These are phyloP conservation scores for Drosophila ogumai DNA, from an alignment of 1,140 invertebrate genomes.

Conservation along the genomic window DNA sequence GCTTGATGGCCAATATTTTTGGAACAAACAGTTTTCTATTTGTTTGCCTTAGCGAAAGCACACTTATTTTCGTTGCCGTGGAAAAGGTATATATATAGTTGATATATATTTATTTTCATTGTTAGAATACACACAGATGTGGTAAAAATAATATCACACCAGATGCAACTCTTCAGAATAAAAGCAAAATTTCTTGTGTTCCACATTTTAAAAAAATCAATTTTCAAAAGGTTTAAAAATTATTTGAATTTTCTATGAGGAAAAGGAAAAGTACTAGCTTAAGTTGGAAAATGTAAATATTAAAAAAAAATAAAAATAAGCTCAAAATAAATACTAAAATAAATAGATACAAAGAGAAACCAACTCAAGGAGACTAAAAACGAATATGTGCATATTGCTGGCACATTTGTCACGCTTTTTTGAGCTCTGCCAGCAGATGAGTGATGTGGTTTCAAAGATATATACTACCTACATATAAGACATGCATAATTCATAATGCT, in stretches of 20 bases:
- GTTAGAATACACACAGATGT: not conserved
- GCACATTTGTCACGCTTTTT: constrained; percentile 2
- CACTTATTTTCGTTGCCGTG: constrained; percentile 20
- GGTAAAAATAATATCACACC: not conserved
- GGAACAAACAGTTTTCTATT: not conserved
- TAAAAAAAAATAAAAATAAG: too few species aligned
- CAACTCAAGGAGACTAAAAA: constrained; percentile 1
- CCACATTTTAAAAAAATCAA: not conserved
- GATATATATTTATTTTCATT: constrained; percentile 19
- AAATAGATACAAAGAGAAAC: not conserved
- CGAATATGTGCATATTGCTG: not conserved
- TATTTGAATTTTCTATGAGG: not conserved
- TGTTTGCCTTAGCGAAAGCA: constrained; percentile 7
- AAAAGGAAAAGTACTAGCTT: too few species aligned
- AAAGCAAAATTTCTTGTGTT: not conserved
- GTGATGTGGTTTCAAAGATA: constrained; percentile 26
- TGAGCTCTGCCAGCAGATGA: constrained; percentile 23
- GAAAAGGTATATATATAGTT: constrained; percentile 9
- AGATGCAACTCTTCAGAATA: constrained; percentile 5
- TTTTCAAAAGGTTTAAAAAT: not conserved
- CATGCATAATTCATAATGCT: constrained; percentile 22
- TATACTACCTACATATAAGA: constrained; percentile 1
- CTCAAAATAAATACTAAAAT: not conserved
- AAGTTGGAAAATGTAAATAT: not conserved
- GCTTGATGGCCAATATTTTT: constrained; percentile 9